These are phyloP conservation scores for Synergus laeviventris DNA, from an alignment of 2,888 invertebrate species.

Conservation along the genomic window DNA sequence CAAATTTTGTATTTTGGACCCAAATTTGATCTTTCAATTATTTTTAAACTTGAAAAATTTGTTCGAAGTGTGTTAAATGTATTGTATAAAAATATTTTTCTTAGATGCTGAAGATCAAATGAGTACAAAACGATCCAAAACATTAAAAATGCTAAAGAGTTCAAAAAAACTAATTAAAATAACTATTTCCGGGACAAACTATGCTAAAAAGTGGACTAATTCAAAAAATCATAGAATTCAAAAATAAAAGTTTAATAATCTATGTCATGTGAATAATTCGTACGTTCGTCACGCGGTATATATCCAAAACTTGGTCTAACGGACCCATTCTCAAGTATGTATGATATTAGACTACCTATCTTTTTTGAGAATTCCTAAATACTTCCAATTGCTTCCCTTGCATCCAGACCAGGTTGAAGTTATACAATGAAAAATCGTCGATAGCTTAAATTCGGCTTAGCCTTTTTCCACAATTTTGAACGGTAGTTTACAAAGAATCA, in stretches of 20 bases:
- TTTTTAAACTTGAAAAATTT: not conserved
- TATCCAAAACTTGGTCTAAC: slow-evolving; percentile 1
- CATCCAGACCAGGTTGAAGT: not conserved
- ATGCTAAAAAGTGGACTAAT: not conserved
- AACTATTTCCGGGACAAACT: not conserved
- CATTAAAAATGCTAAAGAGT: not conserved
- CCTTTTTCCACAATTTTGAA: not conserved
- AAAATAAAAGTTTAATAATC: not conserved
- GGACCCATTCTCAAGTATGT: slow-evolving; percentile 31
- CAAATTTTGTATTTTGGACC: not conserved
- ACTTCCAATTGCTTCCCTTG: not conserved
- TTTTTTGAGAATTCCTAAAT: not conserved
- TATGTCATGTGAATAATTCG: not conserved
- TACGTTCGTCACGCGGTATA: slow-evolving; percentile 37
- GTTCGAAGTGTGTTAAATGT: not conserved
- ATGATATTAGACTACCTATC: not conserved
- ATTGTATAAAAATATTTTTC: not conserved
- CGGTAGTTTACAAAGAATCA: not conserved
- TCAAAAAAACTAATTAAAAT: not conserved
- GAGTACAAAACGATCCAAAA: not conserved
- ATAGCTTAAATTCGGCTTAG: not conserved
- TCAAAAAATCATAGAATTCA: not conserved
- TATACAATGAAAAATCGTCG: not conserved
- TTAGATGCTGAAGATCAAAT: not conserved
- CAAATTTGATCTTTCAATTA: not conserved